phyloP scores from a whole-genome alignment of 2,113 vertebrate species.

The Axis porcinus region DNA sequence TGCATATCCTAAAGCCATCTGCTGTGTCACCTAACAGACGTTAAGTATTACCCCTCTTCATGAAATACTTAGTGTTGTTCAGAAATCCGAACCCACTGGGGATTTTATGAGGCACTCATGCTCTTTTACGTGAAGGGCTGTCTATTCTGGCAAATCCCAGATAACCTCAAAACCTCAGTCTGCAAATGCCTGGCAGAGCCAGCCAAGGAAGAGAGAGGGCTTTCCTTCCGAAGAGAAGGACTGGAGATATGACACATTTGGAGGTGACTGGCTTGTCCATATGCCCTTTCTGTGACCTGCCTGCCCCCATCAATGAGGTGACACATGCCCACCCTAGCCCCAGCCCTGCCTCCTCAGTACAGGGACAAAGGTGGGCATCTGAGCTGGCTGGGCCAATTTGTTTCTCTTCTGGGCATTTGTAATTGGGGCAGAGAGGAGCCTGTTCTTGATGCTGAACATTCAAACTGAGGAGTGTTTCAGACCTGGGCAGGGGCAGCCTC shows the following conservation, averaged over 20 bases:
- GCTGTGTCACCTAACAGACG: not conserved
- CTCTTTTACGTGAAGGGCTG: not conserved
- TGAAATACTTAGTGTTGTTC: not conserved
- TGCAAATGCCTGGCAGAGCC: not conserved
- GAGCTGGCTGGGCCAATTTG: not conserved
- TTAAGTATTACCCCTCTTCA: not conserved
- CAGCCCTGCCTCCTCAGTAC: not conserved
- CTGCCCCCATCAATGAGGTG: not conserved
- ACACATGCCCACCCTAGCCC: not conserved
- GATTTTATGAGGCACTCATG: not conserved
- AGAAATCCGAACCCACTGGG: not conserved
- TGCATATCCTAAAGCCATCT: not conserved
- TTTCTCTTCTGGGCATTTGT: not conserved
- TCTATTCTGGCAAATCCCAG: not conserved
- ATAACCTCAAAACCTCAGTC: not conserved
- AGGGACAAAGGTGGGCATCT: not conserved
- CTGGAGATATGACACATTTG: not conserved
- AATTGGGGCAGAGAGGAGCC: not conserved
- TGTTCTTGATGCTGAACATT: not conserved
- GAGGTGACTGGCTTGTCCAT: not conserved
- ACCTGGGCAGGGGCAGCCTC: not conserved
- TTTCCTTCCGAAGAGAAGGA: not conserved
- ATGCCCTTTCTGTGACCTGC: not conserved
- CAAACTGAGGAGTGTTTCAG: not conserved
- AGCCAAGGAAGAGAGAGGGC: not conserved